A percentile compares a stretch with the other conserved stretches of the same genome.
Conservation (phyloP, 2,888 invertebrate species). For the Steromphala cineraria region DNA sequence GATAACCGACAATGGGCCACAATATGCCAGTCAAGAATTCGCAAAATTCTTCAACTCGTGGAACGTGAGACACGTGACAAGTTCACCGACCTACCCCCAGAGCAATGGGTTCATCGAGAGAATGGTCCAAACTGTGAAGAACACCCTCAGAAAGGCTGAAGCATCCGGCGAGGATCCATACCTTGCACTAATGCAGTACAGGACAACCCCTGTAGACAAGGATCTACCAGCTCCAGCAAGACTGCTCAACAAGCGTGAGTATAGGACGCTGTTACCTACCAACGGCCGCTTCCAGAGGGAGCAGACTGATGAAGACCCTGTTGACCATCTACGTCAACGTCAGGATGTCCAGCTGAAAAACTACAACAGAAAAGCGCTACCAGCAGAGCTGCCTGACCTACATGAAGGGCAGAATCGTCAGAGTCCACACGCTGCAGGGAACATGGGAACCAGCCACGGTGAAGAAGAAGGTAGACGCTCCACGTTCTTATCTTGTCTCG, state of each 20-base stretch:
- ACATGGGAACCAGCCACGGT: no score
- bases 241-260: background rate
- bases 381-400: no score
- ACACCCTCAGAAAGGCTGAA: slow-evolving; percentile 2
- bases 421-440: no score
- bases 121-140: slow-evolving; percentile 21
- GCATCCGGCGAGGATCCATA: background rate
- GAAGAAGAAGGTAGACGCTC: no score
- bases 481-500: no score
- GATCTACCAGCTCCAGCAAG: background rate
- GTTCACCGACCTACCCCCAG: slow-evolving; percentile 17
- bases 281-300: no score
- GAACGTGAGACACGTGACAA: background rate
- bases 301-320: no score
- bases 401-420: no score
- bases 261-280: background rate
- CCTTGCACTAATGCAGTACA: background rate
- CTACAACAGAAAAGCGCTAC: no score
- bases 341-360: no score
- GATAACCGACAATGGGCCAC: background rate
- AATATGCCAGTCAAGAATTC: background rate
- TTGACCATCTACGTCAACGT: no score
- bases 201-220: background rate
- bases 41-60: background rate
- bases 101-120: slow-evolving; percentile 23